Conservation (phyloP, 2,797 vertebrate genomes). For the Morus bassanus region DNA sequence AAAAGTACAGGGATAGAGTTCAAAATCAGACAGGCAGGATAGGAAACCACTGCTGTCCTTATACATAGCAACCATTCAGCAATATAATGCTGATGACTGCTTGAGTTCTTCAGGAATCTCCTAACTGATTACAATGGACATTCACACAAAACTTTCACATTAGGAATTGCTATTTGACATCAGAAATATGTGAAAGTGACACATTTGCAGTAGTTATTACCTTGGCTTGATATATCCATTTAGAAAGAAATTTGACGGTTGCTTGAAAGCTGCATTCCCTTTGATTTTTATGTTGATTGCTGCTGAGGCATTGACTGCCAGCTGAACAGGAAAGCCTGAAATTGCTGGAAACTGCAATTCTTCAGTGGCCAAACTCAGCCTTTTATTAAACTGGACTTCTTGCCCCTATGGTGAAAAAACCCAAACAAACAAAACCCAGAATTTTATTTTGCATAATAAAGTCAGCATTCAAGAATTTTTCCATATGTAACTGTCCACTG, state of each 20-base stretch:
- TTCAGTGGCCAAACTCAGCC: slow-evolving; percentile 77
- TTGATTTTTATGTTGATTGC: slow-evolving; percentile 78
- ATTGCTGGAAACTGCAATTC: slow-evolving; percentile 83
- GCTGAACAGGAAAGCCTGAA: slow-evolving; percentile 83
- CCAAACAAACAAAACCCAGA: neutral
- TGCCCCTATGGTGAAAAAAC: slow-evolving; percentile 77
- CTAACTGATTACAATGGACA: neutral
- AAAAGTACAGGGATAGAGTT: neutral
- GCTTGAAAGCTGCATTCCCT: slow-evolving; percentile 79
- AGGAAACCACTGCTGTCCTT: neutral
- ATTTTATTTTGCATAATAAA: neutral
- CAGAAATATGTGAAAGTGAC: neutral
- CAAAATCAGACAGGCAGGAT: neutral
- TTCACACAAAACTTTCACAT: neutral
- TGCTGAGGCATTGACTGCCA: slow-evolving; percentile 82
- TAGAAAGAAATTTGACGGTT: slow-evolving; percentile 81
- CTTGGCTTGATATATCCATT: slow-evolving; percentile 84
- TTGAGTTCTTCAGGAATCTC: neutral
- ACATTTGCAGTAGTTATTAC: slow-evolving; percentile 59
- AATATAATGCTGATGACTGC: neutral
- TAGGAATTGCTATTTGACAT: neutral
- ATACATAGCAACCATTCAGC: neutral
- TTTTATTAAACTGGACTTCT: slow-evolving; percentile 82
- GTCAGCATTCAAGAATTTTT: neutral
- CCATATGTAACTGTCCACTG: neutral